Conservation (phyloP, 1,140 invertebrate species). For the Ostrea edulis region DNA sequence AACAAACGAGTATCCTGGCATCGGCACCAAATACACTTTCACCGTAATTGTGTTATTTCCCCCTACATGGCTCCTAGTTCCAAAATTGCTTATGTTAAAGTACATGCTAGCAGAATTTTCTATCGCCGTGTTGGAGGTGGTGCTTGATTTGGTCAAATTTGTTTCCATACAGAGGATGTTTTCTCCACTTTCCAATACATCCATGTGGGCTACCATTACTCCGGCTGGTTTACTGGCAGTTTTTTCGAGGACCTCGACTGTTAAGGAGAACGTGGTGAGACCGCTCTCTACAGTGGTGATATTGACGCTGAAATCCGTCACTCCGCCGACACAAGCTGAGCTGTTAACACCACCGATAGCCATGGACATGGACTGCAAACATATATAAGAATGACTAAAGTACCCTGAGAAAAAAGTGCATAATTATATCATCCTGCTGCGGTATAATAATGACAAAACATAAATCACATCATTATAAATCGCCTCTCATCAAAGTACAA, state of each 20-base stretch:
- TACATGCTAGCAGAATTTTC: not conserved
- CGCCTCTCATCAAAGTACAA: too few relatives aligned
- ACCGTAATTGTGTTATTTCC: not conserved
- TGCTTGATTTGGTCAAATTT: not conserved
- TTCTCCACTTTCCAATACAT: not conserved
- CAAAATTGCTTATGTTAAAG: conserved; percentile 16
- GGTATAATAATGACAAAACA: too few relatives aligned
- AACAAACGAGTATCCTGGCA: not conserved
- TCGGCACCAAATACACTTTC: not conserved
- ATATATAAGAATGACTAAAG: not conserved
- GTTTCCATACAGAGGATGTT: conserved; percentile 8
- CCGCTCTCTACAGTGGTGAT: conserved; percentile 19
- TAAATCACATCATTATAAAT: too few relatives aligned
- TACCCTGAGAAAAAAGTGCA: too few relatives aligned
- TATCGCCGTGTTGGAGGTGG: not conserved
- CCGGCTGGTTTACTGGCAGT: not conserved
- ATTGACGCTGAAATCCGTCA: conserved; percentile 1
- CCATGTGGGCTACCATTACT: conserved; percentile 1
- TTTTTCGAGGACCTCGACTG: not conserved
- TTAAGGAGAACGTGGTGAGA: not conserved
- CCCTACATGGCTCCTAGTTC: not conserved
- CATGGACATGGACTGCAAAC: not conserved
- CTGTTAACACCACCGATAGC: not conserved
- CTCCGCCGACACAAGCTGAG: not conserved
- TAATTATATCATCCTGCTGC: too few relatives aligned